A percentile compares a stretch with the other conserved stretches of the same genome.
Evolutionary conservation across 2,797 vertebrate genomes (phyloP).

Genomic region (Clarias laeviceps): DNA sequence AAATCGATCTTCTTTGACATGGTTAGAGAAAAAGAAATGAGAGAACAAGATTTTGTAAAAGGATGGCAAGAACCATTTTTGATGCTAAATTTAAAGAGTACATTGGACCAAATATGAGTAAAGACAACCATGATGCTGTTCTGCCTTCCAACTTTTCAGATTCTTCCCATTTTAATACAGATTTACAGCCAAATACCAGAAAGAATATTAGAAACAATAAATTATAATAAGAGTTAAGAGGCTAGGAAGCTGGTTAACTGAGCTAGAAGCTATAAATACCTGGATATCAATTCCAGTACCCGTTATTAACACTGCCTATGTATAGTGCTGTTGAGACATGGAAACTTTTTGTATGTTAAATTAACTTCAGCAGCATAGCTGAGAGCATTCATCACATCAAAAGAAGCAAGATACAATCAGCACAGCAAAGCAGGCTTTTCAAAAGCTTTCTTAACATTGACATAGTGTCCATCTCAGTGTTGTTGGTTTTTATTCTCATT

Average conservation of each 20-base stretch:
- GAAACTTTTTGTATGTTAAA: background rate
- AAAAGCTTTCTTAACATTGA: background rate
- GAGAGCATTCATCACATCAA: background rate
- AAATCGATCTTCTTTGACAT: background rate
- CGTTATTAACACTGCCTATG: background rate
- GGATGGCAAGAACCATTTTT: background rate
- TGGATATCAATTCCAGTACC: background rate
- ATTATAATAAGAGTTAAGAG: background rate
- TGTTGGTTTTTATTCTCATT: conserved; percentile 25
- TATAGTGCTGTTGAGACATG: background rate
- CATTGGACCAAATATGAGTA: background rate
- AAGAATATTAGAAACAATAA: background rate
- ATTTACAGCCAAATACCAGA: background rate
- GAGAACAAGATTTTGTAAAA: background rate
- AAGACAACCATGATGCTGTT: background rate
- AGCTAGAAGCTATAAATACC: background rate
- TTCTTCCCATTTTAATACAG: background rate
- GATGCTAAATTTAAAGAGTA: background rate
- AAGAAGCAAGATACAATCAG: background rate
- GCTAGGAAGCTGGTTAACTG: background rate
- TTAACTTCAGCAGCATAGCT: background rate
- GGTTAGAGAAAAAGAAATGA: background rate
- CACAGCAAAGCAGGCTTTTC: background rate
- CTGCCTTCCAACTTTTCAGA: background rate
- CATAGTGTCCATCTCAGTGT: conserved; percentile 8